Percentiles rank a stretch among this genome's conserved stretches.
Evolutionary conservation across 2,888 invertebrate genomes (phyloP).

Genomic region (Sphaerophoria rueppellii): DNA sequence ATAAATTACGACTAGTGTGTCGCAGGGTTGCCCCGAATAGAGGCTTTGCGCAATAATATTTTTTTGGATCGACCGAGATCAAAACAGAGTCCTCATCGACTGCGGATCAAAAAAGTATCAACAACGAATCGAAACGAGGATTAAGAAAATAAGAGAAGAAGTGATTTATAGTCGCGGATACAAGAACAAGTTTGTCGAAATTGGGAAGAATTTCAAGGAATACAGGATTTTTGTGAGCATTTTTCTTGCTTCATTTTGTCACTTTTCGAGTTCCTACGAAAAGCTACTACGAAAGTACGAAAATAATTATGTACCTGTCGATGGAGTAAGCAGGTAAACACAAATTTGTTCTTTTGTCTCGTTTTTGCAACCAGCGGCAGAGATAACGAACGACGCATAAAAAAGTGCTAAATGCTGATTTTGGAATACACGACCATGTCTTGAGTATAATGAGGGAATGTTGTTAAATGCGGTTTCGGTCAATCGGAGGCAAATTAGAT

Average conservation of each 20-base stretch:
- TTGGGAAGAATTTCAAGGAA: conserved; percentile 52
- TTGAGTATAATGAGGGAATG: conserved; percentile 14
- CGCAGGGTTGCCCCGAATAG: conserved; percentile 1
- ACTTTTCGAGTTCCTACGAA: neutral
- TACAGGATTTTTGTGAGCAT: conserved; percentile 50
- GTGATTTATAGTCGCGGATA: conserved; percentile 21
- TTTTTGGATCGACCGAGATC: neutral
- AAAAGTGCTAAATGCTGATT: conserved; percentile 56
- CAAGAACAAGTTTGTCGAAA: conserved; percentile 8
- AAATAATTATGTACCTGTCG: conserved; percentile 27
- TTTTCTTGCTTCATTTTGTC: conserved; percentile 4
- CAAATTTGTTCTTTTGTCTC: conserved; percentile 18
- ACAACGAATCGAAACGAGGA: conserved; percentile 26
- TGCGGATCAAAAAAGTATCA: conserved; percentile 20
- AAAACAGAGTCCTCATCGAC: conserved; percentile 10
- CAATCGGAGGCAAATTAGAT: conserved; percentile 31
- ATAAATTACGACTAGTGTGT: neutral
- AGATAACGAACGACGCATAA: conserved; percentile 42
- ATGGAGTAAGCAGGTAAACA: conserved; percentile 63
- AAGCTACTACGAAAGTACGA: too few species aligned
- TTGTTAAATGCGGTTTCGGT: conserved; percentile 37
- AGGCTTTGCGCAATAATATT: conserved; percentile 48
- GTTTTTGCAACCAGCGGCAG: conserved; percentile 31
- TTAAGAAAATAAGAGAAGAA: conserved; percentile 40
- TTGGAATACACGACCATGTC: conserved; percentile 53